Evolutionary conservation across 2,797 vertebrate species (phyloP).

Genomic region (Australoheros facetus): DNA sequence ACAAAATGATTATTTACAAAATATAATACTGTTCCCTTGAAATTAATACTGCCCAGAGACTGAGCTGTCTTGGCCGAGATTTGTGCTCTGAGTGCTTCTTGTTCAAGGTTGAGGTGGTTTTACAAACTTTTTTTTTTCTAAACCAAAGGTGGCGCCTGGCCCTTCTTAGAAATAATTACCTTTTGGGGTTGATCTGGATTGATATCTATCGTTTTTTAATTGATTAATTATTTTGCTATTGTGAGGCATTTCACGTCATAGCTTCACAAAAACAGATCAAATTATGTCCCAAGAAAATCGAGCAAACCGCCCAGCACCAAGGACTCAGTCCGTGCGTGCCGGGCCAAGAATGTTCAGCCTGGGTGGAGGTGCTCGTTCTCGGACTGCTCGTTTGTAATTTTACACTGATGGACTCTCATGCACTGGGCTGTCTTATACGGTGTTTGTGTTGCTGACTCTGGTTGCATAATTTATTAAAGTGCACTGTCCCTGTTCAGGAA

Average conservation of each 20-base stretch:
- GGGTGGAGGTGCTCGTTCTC: neutral
- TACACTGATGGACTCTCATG: neutral
- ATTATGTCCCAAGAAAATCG: neutral
- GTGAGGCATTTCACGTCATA: neutral
- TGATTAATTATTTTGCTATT: neutral
- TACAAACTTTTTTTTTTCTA: neutral
- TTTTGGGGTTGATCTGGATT: too few species aligned
- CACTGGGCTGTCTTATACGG: neutral
- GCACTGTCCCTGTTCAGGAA: neutral
- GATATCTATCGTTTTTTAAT: too few species aligned
- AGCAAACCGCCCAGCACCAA: too few species aligned
- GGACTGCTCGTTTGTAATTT: neutral
- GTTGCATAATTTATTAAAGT: slow-evolving; percentile 1
- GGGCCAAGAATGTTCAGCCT: neutral
- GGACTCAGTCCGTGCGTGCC: neutral
- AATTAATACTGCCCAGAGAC: too few species aligned
- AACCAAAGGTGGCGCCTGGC: neutral
- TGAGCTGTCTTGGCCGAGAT: too few species aligned
- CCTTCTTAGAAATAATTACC: neutral
- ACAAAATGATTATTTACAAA: too few species aligned
- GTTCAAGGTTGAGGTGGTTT: neutral
- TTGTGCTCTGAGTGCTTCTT: too few species aligned
- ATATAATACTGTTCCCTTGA: too few species aligned
- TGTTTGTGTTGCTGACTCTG: neutral
- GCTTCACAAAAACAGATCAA: neutral